A percentile compares a stretch with the other conserved stretches of the same genome.
Evolutionary conservation across 37 sponge, comb jelly and placozoan species (phyloP).

Genomic region (Dysidea cf. avara): DNA sequence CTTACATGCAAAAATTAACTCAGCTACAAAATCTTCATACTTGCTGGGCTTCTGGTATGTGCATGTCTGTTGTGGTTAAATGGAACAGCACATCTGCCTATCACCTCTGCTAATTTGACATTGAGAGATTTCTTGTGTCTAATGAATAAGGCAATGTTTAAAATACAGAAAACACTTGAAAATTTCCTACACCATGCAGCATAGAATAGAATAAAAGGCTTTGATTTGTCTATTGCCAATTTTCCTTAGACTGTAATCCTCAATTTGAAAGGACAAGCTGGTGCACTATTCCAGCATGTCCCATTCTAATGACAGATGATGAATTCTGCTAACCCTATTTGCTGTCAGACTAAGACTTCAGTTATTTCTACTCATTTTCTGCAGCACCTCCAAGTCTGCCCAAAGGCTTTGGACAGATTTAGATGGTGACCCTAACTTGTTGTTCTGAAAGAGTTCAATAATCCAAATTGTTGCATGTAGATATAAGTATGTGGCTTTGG

Average conservation of each 20-base stretch:
- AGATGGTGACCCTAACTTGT: constrained; percentile 24
- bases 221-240: constrained; percentile 19
- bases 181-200: constrained; percentile 7
- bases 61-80: neutral
- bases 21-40: neutral
- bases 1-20: neutral
- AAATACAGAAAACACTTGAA: constrained; percentile 16
- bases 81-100: neutral
- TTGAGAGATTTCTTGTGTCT: constrained; percentile 1
- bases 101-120: constrained; percentile 2
- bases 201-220: constrained; percentile 21
- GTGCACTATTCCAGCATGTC: constrained; percentile 29
- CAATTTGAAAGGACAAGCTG: neutral
- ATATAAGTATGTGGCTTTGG: constrained; percentile 19
- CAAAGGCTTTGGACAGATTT: neutral
- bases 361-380: neutral
- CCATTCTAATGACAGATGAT: constrained; percentile 11
- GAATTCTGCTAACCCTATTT: neutral
- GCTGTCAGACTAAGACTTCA: neutral
- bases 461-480: constrained; percentile 3
- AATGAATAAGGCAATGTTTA: too few species aligned
- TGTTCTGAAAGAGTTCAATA: constrained; percentile 15
- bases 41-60: too few species aligned
- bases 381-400: constrained; percentile 3
- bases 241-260: neutral